These are phyloP conservation scores for Drosophila lacertosa DNA, from an alignment of 1,140 invertebrate species.

Conservation along the genomic window DNA sequence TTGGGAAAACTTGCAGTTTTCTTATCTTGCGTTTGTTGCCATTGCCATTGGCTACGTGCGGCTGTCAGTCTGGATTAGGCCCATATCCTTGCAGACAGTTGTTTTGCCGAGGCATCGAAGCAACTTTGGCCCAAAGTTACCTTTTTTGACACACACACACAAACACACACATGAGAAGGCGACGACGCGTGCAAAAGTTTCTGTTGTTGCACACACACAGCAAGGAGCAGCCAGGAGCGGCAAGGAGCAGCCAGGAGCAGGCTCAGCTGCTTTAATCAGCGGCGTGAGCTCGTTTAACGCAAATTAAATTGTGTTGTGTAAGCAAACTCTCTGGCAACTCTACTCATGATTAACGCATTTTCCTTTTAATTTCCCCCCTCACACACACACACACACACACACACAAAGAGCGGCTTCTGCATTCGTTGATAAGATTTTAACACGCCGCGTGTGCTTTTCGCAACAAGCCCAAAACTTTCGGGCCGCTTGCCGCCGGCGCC, in stretches of 20 bases:
- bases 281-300: constrained; percentile 78
- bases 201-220: constrained; percentile 67
- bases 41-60: constrained; percentile 57
- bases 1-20: constrained; percentile 61
- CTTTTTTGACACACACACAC: constrained; percentile 60
- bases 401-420: constrained; percentile 19
- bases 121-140: constrained; percentile 68
- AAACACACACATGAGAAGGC: constrained; percentile 57
- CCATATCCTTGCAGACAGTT: constrained; percentile 66
- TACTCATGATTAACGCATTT: constrained; percentile 76
- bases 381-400: constrained; percentile 18
- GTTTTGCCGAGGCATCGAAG: constrained; percentile 32
- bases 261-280: constrained; percentile 70
- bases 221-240: constrained; percentile 57
- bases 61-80: constrained; percentile 74
- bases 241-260: constrained; percentile 17
- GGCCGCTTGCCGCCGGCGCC: constrained; percentile 40
- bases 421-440: constrained; percentile 79
- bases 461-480: constrained; percentile 68
- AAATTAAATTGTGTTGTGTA: constrained; percentile 75
- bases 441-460: constrained; percentile 71
- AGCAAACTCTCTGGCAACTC: constrained; percentile 44
- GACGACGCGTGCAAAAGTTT: constrained; percentile 78
- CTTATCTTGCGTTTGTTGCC: constrained; percentile 63
- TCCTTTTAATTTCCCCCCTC: constrained; percentile 72